Conservation (phyloP, 2,113 vertebrate species). For the Thunnus maccoyii region DNA sequence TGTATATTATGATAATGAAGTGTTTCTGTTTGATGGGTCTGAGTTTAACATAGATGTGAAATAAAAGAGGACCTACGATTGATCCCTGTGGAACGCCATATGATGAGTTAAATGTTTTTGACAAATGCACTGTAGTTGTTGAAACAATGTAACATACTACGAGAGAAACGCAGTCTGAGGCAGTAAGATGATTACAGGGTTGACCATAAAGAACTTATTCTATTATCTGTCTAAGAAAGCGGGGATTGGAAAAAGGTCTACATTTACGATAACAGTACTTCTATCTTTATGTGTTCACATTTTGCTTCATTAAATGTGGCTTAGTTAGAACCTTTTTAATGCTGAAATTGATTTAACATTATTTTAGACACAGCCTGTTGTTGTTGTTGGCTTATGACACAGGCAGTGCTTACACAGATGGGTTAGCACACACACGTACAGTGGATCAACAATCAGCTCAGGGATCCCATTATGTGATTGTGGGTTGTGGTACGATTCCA, state of each 20-base stretch:
- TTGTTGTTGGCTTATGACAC: neutral
- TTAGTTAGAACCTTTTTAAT: neutral
- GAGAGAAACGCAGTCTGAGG: no score
- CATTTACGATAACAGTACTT: no score
- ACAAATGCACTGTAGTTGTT: no score
- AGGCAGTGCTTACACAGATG: neutral
- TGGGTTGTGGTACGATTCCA: neutral
- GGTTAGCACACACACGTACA: neutral
- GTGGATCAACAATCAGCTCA: conserved; percentile 1
- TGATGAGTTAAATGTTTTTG: neutral
- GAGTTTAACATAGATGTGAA: neutral
- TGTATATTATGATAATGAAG: neutral
- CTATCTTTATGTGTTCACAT: no score
- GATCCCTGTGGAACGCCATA: conserved; percentile 27
- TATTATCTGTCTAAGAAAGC: no score
- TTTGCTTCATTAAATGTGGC: no score
- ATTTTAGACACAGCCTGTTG: neutral
- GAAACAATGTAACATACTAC: no score
- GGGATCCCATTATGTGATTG: neutral
- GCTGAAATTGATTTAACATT: neutral
- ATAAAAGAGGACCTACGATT: neutral
- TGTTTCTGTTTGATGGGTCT: no score
- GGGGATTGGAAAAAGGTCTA: no score
- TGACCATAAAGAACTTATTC: no score
- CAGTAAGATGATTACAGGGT: no score